Conservation (phyloP, 2,888 invertebrate genomes). For the Rapana venosa region DNA sequence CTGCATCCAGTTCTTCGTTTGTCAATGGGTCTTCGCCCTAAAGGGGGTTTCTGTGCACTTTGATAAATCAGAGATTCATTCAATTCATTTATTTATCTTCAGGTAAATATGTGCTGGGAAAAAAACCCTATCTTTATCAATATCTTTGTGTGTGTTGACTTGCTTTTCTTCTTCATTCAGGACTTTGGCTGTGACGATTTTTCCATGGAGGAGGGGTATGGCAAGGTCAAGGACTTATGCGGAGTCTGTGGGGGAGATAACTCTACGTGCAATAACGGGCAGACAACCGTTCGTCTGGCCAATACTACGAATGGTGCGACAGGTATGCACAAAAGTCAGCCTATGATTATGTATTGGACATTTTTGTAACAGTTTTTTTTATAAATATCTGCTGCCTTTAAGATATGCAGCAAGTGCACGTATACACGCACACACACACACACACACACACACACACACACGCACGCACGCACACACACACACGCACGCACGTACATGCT, state of each 20-base stretch:
- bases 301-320: background rate
- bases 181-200: background rate
- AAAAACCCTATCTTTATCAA: too few relatives aligned
- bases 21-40: too few relatives aligned
- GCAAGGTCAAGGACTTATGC: conserved; percentile 9
- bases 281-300: background rate
- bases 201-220: background rate
- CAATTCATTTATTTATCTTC: too few relatives aligned
- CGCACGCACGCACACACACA: background rate
- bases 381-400: too few relatives aligned
- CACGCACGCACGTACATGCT: background rate
- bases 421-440: conserved; percentile 6
- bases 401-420: background rate
- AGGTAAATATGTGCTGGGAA: too few relatives aligned
- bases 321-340: background rate
- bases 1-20: too few relatives aligned
- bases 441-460: conserved; percentile 16
- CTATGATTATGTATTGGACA: too few relatives aligned
- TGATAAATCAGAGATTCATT: too few relatives aligned
- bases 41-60: too few relatives aligned
- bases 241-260: background rate
- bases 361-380: too few relatives aligned
- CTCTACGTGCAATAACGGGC: background rate
- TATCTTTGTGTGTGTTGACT: too few relatives aligned
- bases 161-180: background rate